phyloP scores from a whole-genome alignment of 2,113 vertebrate genomes.

The Neofelis nebulosa region DNA sequence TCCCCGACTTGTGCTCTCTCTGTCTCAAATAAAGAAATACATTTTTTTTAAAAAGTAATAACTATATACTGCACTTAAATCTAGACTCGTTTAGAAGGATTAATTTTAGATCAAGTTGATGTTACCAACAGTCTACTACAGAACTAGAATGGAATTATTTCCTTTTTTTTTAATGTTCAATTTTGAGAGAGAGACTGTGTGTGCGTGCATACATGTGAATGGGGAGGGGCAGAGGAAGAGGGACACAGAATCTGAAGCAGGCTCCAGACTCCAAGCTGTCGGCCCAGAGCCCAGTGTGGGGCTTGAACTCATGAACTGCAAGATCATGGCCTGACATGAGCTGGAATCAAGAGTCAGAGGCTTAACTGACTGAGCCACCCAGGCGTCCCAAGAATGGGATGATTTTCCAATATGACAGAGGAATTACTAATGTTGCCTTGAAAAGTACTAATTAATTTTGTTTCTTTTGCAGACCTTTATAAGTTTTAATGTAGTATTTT shows the following conservation, averaged over 20 bases:
- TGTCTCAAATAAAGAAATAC: too few species aligned
- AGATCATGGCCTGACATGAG: too few species aligned
- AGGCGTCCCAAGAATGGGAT: not conserved
- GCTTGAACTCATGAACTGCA: too few species aligned
- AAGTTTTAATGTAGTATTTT: not conserved
- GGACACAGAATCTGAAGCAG: too few species aligned
- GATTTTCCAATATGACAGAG: not conserved
- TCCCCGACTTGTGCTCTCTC: too few species aligned
- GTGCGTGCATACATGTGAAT: too few species aligned
- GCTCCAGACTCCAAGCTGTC: too few species aligned
- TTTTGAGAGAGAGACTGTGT: too few species aligned
- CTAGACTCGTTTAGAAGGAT: not conserved
- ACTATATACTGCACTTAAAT: not conserved
- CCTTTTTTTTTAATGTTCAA: too few species aligned
- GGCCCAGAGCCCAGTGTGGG: fast-evolving
- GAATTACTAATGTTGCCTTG: not conserved
- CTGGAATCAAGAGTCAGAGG: too few species aligned
- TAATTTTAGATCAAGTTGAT: not conserved
- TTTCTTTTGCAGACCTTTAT: not conserved
- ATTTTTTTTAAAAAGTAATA: not conserved
- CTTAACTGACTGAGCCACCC: too few species aligned
- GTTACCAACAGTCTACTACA: not conserved
- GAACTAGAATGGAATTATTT: not conserved
- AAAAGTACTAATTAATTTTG: not conserved
- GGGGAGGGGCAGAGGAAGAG: too few species aligned